phyloP scores from a whole-genome alignment of 1,140 invertebrate genomes.

The Paramacrobiotus metropolitanus region DNA sequence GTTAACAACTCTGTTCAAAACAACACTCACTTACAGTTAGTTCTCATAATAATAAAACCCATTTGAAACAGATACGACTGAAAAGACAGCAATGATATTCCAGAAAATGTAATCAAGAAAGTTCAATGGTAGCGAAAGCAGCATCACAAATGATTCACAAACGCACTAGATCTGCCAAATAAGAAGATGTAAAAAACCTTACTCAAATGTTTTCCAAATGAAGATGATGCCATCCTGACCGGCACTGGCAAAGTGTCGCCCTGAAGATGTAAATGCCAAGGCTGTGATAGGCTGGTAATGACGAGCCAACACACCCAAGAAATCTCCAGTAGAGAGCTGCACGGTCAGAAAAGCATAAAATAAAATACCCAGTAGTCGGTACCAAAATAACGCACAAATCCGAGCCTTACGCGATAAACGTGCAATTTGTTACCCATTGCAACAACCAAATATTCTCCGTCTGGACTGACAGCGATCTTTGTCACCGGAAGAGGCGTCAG shows the following conservation, averaged over 20 bases:
- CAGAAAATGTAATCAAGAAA: no score
- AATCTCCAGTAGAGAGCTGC: constrained; percentile 40
- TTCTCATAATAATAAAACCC: no score
- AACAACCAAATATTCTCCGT: constrained; percentile 42
- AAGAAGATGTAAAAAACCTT: constrained; percentile 17
- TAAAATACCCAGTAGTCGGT: no score
- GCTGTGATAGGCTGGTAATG: constrained; percentile 56
- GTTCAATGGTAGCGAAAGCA: no score
- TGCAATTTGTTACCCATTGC: constrained; percentile 55
- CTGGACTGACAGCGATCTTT: constrained; percentile 37
- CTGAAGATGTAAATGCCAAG: constrained; percentile 44
- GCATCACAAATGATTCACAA: no score
- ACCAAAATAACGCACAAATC: no score
- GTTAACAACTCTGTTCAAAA: no score
- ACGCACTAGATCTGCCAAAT: no score
- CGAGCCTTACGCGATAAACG: constrained; percentile 44
- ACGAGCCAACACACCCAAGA: constrained; percentile 39
- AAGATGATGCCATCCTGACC: constrained; percentile 62
- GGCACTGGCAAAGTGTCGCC: constrained; percentile 40
- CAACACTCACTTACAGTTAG: no score
- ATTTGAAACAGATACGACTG: no score
- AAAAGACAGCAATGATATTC: no score
- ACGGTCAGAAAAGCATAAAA: constrained; percentile 6
- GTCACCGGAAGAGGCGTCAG: constrained; percentile 50
- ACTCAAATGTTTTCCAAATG: constrained; percentile 37